These are phyloP conservation scores for Arvicanthis niloticus DNA, from an alignment of 2,113 vertebrate genomes.

Conservation along the genomic window DNA sequence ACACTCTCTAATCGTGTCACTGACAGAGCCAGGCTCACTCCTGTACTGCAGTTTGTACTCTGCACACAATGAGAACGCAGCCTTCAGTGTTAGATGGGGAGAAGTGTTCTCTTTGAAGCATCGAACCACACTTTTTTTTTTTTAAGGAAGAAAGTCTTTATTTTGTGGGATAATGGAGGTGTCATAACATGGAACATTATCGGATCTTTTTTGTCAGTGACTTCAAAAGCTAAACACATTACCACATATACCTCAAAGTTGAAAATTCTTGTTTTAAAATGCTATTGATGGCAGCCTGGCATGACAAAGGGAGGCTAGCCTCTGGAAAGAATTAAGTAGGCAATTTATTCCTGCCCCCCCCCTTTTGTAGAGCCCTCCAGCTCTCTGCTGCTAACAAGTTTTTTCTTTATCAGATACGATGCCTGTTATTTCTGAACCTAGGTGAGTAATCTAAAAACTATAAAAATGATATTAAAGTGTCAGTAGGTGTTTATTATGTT, in stretches of 20 bases:
- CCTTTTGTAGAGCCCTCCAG: neutral
- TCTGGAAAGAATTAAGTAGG: conserved; percentile 43
- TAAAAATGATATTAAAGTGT: neutral
- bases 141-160: conserved; percentile 67
- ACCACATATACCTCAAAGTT: conserved; percentile 30
- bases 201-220: conserved; percentile 74
- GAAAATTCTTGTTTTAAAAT: conserved; percentile 73
- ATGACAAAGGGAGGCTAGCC: conserved; percentile 2
- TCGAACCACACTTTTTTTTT: conserved; percentile 29
- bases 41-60: conserved; percentile 36
- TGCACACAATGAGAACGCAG: conserved; percentile 21
- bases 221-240: conserved; percentile 65
- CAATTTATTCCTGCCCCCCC: conserved; percentile 16
- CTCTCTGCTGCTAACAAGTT: neutral
- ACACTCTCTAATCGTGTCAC: conserved; percentile 47
- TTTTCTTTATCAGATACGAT: conserved; percentile 1
- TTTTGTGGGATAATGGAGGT: conserved; percentile 76
- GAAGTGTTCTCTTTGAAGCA: conserved; percentile 68
- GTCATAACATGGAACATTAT: conserved; percentile 72
- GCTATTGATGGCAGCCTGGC: conserved; percentile 14
- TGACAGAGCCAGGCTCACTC: neutral
- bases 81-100: conserved; percentile 38
- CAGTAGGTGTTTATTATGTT: neutral
- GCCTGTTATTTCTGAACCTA: neutral
- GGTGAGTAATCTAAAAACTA: neutral